Conservation (phyloP, 2,888 invertebrate genomes). For the Craniophora ligustri region DNA sequence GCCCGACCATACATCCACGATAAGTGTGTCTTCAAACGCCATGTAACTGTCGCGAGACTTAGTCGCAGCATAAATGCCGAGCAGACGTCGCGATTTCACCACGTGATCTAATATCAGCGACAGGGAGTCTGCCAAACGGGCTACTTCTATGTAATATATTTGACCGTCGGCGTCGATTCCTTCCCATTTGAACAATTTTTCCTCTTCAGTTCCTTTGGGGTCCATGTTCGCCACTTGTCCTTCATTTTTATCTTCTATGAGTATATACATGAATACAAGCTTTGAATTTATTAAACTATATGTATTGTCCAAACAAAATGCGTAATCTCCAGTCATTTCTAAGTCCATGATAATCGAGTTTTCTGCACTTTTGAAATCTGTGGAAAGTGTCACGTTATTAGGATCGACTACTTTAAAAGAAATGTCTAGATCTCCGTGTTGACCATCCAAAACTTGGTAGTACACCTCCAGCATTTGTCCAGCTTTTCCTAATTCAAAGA, state of each 20-base stretch:
- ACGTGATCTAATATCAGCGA: conserved; percentile 90
- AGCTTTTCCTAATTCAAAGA: conserved; percentile 73
- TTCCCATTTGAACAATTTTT: conserved; percentile 75
- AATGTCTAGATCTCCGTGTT: conserved; percentile 94
- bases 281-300: conserved; percentile 94
- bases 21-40: conserved; percentile 93
- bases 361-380: conserved; percentile 91
- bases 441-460: conserved; percentile 92
- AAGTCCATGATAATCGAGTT: conserved; percentile 90
- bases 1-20: conserved; percentile 94
- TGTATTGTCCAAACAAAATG: conserved; percentile 95
- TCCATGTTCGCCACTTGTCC: conserved; percentile 57
- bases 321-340: conserved; percentile 91
- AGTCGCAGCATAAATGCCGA: conserved; percentile 91
- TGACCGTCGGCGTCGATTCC: conserved; percentile 67
- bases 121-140: conserved; percentile 90
- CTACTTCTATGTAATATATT: conserved; percentile 78
- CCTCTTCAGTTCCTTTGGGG: conserved; percentile 66
- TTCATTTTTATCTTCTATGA: conserved; percentile 89
- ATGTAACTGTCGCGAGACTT: conserved; percentile 95
- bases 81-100: conserved; percentile 89
- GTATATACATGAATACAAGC: conserved; percentile 93
- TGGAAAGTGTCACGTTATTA: conserved; percentile 87
- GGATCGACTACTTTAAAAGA: conserved; percentile 92
- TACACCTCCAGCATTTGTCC: conserved; percentile 79